Conservation (phyloP, 2,797 vertebrate species). For the Notoglanidium macrostoma region DNA sequence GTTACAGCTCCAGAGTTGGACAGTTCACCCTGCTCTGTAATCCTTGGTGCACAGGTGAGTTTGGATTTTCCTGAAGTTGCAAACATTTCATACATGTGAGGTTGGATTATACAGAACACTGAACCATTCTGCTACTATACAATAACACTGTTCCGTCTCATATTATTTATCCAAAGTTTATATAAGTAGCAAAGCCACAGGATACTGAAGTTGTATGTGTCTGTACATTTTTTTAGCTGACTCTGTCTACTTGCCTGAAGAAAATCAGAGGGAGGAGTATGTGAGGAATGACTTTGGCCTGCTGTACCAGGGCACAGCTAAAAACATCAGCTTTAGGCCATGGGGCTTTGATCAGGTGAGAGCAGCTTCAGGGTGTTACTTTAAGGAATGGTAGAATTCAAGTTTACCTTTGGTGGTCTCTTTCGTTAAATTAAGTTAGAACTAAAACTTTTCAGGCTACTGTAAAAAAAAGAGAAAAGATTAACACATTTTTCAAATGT, state of each 20-base stretch:
- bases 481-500: neutral
- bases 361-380: neutral
- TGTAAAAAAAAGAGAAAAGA: too few relatives aligned
- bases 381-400: neutral
- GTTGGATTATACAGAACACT: neutral
- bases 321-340: conserved; percentile 63
- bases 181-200: neutral
- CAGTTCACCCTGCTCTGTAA: conserved; percentile 74
- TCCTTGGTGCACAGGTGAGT: conserved; percentile 75
- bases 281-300: conserved; percentile 71
- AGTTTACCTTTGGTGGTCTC: neutral
- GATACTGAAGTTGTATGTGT: neutral
- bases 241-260: conserved; percentile 68
- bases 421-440: too few relatives aligned
- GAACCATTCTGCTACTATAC: neutral
- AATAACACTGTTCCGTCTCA: neutral
- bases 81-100: neutral
- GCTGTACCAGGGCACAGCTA: conserved; percentile 72
- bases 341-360: conserved; percentile 80
- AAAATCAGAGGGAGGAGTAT: conserved; percentile 75
- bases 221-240: conserved; percentile 65
- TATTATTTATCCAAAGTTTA: neutral
- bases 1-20: conserved; percentile 25
- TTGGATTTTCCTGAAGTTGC: neutral
- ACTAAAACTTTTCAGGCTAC: too few relatives aligned